Conservation (phyloP, 2,113 vertebrate genomes). For the Zosterops japonicus region DNA sequence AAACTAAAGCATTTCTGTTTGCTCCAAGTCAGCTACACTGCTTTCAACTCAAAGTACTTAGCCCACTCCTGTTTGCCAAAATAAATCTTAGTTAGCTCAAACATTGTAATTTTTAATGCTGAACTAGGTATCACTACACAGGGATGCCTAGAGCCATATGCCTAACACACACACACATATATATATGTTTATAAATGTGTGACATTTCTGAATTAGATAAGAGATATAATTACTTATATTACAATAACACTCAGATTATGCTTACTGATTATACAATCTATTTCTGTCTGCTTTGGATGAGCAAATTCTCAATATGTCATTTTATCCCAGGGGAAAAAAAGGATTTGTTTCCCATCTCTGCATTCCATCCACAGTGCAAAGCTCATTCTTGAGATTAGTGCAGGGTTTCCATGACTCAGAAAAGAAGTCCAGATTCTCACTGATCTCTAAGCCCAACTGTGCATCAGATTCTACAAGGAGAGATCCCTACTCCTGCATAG, state of each 20-base stretch:
- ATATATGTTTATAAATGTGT: background rate
- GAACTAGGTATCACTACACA: background rate
- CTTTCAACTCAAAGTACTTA: background rate
- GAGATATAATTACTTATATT: background rate
- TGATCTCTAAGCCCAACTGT: background rate
- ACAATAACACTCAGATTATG: background rate
- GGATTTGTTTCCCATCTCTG: background rate
- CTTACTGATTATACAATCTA: background rate
- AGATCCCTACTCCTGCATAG: background rate
- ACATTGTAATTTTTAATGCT: background rate
- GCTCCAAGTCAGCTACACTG: background rate
- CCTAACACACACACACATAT: background rate
- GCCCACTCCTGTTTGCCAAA: background rate
- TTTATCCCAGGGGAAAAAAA: background rate
- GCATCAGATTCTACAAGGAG: background rate
- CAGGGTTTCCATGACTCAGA: background rate
- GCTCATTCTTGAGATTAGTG: background rate
- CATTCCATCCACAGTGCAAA: background rate
- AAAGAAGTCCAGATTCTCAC: background rate
- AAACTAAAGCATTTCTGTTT: background rate
- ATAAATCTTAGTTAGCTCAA: background rate
- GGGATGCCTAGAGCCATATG: background rate
- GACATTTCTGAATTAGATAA: background rate
- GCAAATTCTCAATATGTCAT: background rate
- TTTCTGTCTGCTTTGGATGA: background rate